Evolutionary conservation across 2,888 invertebrate species (phyloP).

Genomic region (Platypus cylindrus): DNA sequence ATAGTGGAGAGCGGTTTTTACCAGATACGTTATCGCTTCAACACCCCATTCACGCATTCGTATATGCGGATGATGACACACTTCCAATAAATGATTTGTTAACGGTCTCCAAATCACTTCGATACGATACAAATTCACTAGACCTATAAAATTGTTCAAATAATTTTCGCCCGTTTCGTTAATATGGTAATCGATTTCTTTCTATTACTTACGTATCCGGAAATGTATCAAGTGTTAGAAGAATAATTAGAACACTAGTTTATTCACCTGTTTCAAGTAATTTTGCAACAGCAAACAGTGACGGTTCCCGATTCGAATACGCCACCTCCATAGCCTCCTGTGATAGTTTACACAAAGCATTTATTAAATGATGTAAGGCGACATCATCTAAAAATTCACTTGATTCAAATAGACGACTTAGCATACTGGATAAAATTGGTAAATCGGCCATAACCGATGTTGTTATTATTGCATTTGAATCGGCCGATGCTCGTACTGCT

Average conservation of each 20-base stretch:
- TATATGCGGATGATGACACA: constrained; percentile 90
- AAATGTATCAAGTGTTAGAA: neutral
- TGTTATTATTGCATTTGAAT: constrained; percentile 79
- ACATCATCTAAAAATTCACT: constrained; percentile 89
- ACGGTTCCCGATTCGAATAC: constrained; percentile 91
- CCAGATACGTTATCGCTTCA: constrained; percentile 87
- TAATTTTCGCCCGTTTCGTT: constrained; percentile 1
- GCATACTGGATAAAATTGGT: constrained; percentile 78
- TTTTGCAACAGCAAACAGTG: constrained; percentile 93
- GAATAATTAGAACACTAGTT: neutral
- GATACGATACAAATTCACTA: constrained; percentile 86
- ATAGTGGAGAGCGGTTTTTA: constrained; percentile 80
- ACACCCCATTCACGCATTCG: constrained; percentile 97
- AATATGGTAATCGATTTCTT: neutral
- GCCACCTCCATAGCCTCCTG: constrained; percentile 96
- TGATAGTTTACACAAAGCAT: constrained; percentile 89
- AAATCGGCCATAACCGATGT: constrained; percentile 95
- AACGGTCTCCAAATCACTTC: constrained; percentile 92
- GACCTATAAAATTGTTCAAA: constrained; percentile 17
- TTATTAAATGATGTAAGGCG: constrained; percentile 89
- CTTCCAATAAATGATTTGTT: constrained; percentile 90
- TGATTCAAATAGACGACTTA: constrained; percentile 87
- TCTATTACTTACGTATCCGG: too few relatives aligned
- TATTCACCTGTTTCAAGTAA: constrained; percentile 79
- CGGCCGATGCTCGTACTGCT: constrained; percentile 66